Base-by-base conservation (phyloP, 2,888 invertebrate genomes). In the Apamea monoglypha region DNA sequence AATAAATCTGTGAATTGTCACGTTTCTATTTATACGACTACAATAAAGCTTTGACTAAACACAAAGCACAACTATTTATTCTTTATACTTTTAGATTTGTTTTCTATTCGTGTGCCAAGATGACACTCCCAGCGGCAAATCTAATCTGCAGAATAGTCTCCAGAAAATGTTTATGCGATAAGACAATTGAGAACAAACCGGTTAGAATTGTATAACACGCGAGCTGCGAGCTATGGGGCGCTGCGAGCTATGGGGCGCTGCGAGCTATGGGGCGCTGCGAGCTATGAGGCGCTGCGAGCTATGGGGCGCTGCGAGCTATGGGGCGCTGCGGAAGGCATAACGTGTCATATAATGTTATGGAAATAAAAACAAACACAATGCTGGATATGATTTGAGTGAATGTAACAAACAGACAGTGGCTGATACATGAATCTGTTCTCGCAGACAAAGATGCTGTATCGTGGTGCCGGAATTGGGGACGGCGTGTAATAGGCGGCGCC, bases 41-140 rank as follows among this genome's bases (percentile, higher is more conserved):
- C 59, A 21, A 70, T 12, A 70, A 80, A 72, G 25, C 32, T 32
- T 36, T 18, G 29, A 56, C 44, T 36, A 2, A 67, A 67, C 44
- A 44, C 32, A 75, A 40, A n/a, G 32, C 7, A 32, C 1, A 68
- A 68, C 32, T 36, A 44, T 44, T 61, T 18, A 47, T 68, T 74
- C 0, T 40, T 32, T 44, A 14, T 5, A 81, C 44, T 82, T 67
- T 56, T 36, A 16, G n/a, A 44, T 61, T 74, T 67, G 83, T 74
- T 80, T 82, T 44, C 16, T 67, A 82, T 61, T 40, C 53, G 10
- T 47, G 77, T 83, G 77, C 53, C 83, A 76, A 83, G 53, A 68
- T 63, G 80, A 68, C 67, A 61, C 76, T 83, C 61, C 18, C 29
- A 53, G 53, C 21, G 16, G 61, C 61, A 61, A 68, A 63, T 76